These are phyloP conservation scores for Hylaeus volcanicus DNA, from an alignment of 1,140 invertebrate species.

Conservation along the genomic window DNA sequence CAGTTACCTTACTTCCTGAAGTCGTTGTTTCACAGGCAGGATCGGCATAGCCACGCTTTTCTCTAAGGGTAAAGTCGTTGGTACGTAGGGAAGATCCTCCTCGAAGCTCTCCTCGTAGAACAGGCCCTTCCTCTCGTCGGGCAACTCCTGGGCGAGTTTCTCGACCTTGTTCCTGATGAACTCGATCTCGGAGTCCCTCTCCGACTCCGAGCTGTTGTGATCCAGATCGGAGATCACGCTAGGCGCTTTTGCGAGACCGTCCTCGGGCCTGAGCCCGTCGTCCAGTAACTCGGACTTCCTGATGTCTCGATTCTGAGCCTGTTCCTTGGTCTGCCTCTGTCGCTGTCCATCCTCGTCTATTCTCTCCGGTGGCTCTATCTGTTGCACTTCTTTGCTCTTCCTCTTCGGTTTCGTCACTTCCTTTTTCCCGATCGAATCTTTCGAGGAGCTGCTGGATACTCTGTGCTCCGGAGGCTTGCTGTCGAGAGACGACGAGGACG, in stretches of 20 bases:
- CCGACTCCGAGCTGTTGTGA: conserved; percentile 89
- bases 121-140: conserved; percentile 86
- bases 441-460: conserved; percentile 64
- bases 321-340: conserved; percentile 16
- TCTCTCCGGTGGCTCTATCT: conserved; percentile 46
- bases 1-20: conserved; percentile 81
- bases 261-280: conserved; percentile 20
- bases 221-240: conserved; percentile 80
- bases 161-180: conserved; percentile 78
- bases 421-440: conserved; percentile 65
- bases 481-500: conserved; percentile 22
- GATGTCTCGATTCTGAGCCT: neutral
- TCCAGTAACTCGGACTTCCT: conserved; percentile 49
- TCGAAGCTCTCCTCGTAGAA: conserved; percentile 91
- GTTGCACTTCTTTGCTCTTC: conserved; percentile 66
- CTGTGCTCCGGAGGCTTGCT: conserved; percentile 45
- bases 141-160: conserved; percentile 72
- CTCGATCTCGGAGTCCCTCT: conserved; percentile 86
- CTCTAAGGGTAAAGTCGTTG: conserved; percentile 91
- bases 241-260: conserved; percentile 60
- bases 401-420: conserved; percentile 73
- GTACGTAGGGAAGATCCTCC: conserved; percentile 92
- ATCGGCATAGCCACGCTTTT: conserved; percentile 90
- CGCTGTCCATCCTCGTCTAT: conserved; percentile 6
- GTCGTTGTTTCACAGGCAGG: conserved; percentile 88